These are phyloP conservation scores for Lasioglossum calceatum DNA, from an alignment of 2,888 invertebrate genomes.

Conservation along the genomic window DNA sequence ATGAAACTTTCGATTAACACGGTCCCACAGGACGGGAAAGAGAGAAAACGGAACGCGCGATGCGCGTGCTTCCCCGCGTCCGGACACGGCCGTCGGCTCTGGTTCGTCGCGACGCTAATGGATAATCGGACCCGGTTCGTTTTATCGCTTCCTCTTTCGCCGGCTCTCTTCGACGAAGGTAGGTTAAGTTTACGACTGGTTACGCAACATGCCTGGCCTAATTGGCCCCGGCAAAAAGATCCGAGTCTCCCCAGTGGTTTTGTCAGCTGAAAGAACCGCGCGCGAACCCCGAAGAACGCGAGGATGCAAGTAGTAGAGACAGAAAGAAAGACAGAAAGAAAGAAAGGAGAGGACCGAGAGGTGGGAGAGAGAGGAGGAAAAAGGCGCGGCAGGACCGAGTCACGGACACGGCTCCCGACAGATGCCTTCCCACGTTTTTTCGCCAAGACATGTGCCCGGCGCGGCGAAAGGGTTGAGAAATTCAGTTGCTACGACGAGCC, in stretches of 20 bases:
- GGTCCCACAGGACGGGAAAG: not conserved
- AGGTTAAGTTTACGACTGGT: slow-evolving; percentile 47
- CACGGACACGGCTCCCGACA: slow-evolving; percentile 71
- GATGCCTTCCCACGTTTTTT: slow-evolving; percentile 83
- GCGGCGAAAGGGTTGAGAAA: slow-evolving; percentile 80
- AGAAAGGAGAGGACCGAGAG: slow-evolving; percentile 37
- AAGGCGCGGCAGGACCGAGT: slow-evolving; percentile 44
- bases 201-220: slow-evolving; percentile 55
- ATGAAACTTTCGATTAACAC: not conserved
- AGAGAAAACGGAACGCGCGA: not conserved
- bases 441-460: slow-evolving; percentile 80
- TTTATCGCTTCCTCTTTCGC: slow-evolving; percentile 24
- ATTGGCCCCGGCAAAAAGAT: slow-evolving; percentile 51
- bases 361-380: slow-evolving; percentile 54
- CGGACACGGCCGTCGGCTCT: not conserved
- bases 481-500: slow-evolving; percentile 71
- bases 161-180: not conserved
- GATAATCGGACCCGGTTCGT: slow-evolving; percentile 21
- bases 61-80: not conserved
- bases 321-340: not conserved
- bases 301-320: slow-evolving; percentile 2
- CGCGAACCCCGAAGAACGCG: slow-evolving; percentile 11
- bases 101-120: slow-evolving; percentile 36
- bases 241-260: slow-evolving; percentile 30
- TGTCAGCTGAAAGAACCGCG: slow-evolving; percentile 50